Evolutionary conservation across 2,797 vertebrate species (phyloP).

Genomic region (Syndactyla subalaris): DNA sequence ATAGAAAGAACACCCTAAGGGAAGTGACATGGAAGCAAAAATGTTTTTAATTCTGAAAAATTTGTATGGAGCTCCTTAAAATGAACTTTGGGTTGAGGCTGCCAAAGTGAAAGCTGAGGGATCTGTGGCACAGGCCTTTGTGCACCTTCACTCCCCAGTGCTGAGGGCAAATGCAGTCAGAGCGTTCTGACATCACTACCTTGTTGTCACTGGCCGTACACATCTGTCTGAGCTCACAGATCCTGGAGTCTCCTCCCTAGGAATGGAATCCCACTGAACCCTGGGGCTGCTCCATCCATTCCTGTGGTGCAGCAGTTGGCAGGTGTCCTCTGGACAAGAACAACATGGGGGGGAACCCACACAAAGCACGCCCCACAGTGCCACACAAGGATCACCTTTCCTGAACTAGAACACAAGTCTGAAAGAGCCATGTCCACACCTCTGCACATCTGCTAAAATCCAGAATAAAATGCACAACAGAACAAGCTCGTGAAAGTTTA

Average conservation of each 20-base stretch:
- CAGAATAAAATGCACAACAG: slow-evolving; percentile 34
- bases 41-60: neutral
- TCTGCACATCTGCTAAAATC: neutral
- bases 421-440: neutral
- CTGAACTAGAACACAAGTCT: neutral
- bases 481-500: slow-evolving; percentile 56
- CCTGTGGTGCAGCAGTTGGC: neutral
- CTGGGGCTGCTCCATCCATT: neutral
- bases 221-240: accelerated
- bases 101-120: neutral
- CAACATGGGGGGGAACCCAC: neutral
- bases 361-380: neutral
- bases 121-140: neutral
- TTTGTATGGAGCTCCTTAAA: neutral
- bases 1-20: neutral
- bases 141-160: neutral
- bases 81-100: neutral
- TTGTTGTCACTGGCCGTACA: accelerated
- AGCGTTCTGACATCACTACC: neutral
- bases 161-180: accelerated
- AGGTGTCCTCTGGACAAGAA: neutral
- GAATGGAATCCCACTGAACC: neutral
- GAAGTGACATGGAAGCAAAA: neutral
- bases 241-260: neutral
- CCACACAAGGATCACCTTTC: neutral